Evolutionary conservation across 2,113 vertebrate species (phyloP).

Genomic region (Gallinago media): DNA sequence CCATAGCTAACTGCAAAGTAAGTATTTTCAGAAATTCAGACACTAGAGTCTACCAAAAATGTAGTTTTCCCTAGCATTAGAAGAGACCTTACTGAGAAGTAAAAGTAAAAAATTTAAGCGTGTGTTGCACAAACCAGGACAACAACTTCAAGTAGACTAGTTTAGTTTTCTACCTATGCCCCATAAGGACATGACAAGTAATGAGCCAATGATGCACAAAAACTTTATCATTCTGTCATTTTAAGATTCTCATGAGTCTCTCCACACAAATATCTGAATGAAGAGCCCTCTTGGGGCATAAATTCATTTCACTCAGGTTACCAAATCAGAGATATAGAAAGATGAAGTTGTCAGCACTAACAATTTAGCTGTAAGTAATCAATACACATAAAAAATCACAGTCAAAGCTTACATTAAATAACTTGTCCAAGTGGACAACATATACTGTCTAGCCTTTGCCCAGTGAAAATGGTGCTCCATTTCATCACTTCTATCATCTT

Average conservation of each 20-base stretch:
- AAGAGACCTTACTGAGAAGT: not conserved
- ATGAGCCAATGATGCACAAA: not conserved
- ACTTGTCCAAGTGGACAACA: not conserved
- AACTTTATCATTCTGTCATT: not conserved
- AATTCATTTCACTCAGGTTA: not conserved
- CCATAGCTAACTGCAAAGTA: not conserved
- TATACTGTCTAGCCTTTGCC: not conserved
- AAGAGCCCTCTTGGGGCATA: not conserved
- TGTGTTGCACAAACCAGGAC: not conserved
- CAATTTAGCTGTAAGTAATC: not conserved
- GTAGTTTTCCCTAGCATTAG: not conserved
- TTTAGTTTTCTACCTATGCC: not conserved
- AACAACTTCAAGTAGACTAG: not conserved
- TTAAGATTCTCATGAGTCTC: not conserved
- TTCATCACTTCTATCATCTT: not conserved
- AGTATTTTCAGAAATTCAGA: not conserved
- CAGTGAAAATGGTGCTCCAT: not conserved
- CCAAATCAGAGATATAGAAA: not conserved
- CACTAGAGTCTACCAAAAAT: not conserved
- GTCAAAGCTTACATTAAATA: not conserved
- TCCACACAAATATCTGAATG: not conserved
- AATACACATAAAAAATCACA: not conserved
- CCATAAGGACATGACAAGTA: not conserved
- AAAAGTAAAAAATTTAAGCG: not conserved
- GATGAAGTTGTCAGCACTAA: not conserved